Percentiles rank a stretch among this genome's conserved stretches.
Evolutionary conservation across 2,797 vertebrate genomes (phyloP).

Genomic region (Dendrocincla tyrannina): DNA sequence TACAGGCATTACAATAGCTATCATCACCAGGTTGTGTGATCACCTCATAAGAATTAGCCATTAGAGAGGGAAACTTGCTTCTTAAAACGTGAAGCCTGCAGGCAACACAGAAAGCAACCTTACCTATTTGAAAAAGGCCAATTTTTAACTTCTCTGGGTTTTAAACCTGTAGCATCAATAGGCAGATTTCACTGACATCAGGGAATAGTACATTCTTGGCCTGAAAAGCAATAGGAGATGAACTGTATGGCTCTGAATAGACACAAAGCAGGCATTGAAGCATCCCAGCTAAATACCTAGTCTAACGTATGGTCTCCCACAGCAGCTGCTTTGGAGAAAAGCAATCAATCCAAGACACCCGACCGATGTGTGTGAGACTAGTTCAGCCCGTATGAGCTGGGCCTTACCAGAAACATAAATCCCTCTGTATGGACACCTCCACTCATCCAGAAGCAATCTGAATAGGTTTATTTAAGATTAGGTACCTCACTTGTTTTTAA

Average conservation of each 20-base stretch:
- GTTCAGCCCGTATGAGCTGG: not conserved
- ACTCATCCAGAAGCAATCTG: not conserved
- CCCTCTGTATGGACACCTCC: not conserved
- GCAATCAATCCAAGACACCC: not conserved
- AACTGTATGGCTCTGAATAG: not conserved
- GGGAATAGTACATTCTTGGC: not conserved
- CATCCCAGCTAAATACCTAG: not conserved
- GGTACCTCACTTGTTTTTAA: not conserved
- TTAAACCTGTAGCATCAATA: slow-evolving; percentile 3
- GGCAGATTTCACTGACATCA: not conserved
- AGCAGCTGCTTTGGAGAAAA: not conserved
- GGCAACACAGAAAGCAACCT: slow-evolving; percentile 12
- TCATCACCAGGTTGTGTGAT: slow-evolving; percentile 34
- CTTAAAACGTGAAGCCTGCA: slow-evolving; percentile 37
- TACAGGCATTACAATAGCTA: slow-evolving; percentile 39
- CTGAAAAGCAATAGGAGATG: slow-evolving; percentile 6
- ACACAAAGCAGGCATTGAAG: not conserved
- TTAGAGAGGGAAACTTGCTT: slow-evolving; percentile 35
- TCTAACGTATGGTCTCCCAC: not conserved
- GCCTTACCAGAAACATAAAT: not conserved
- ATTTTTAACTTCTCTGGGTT: not conserved
- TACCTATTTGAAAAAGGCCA: not conserved
- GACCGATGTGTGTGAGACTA: accelerated
- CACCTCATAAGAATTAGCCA: slow-evolving; percentile 22
- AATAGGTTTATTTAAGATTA: not conserved